Evolutionary conservation across 2,113 vertebrate genomes (phyloP).

Genomic region (Erythrolamprus reginae): DNA sequence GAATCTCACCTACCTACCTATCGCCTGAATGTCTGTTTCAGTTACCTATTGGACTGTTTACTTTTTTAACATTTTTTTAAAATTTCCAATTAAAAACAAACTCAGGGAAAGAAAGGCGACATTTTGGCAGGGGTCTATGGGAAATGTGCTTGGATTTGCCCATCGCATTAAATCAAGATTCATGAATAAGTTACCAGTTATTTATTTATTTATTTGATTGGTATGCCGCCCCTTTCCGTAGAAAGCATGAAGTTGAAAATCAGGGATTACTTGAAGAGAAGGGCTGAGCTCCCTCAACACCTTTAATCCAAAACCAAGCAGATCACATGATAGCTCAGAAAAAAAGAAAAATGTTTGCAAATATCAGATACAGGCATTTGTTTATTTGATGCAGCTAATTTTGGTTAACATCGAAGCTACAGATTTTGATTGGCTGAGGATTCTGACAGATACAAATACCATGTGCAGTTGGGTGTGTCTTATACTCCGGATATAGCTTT

Average conservation of each 20-base stretch:
- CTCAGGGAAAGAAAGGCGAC: neutral
- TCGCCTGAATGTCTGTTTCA: neutral
- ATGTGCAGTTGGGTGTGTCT: neutral
- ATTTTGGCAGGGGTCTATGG: neutral
- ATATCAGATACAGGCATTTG: neutral
- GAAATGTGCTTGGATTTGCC: neutral
- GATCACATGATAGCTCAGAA: neutral
- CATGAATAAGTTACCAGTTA: neutral
- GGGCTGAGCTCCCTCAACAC: neutral
- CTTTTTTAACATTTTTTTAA: neutral
- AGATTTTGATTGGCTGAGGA: neutral
- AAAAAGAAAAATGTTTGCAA: neutral
- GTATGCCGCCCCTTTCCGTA: too few relatives aligned
- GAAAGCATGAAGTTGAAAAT: neutral
- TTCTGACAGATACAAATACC: neutral
- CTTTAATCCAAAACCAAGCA: neutral
- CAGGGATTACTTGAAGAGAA: neutral
- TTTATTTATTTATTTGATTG: too few relatives aligned
- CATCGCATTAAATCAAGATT: neutral
- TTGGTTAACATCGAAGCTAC: neutral
- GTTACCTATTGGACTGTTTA: neutral
- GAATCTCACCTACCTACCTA: neutral
- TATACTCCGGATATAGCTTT: too few relatives aligned
- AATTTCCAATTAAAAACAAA: neutral
- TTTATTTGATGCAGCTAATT: neutral